phyloP scores from a whole-genome alignment of 2,888 invertebrate genomes.

The Ophioninae sp. region DNA sequence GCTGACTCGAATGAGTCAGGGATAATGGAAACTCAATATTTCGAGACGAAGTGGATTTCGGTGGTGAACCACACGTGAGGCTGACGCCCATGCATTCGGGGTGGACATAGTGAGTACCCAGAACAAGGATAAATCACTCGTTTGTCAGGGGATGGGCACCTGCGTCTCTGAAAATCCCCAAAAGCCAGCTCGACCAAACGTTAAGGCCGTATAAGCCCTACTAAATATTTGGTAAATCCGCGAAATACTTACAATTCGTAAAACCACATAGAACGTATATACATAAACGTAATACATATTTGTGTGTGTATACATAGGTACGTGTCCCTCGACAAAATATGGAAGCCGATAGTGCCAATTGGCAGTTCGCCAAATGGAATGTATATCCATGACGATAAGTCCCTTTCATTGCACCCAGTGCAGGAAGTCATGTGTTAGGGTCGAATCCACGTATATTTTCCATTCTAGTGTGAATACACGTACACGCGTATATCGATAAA shows the following conservation, averaged over 20 bases:
- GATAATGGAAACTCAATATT: constrained; percentile 13
- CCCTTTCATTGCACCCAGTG: constrained; percentile 52
- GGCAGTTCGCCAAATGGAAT: constrained; percentile 79
- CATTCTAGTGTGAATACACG: neutral
- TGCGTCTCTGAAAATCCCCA: constrained; percentile 65
- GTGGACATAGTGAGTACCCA: constrained; percentile 62
- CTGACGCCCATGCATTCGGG: constrained; percentile 47
- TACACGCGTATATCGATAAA: neutral
- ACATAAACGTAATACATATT: constrained; percentile 15
- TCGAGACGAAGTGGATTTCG: constrained; percentile 37
- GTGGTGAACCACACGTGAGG: constrained; percentile 51
- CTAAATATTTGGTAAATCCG: constrained; percentile 78
- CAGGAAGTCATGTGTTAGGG: constrained; percentile 40
- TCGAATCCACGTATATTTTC: neutral
- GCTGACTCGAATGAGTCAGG: neutral
- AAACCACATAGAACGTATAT: constrained; percentile 27
- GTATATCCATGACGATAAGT: constrained; percentile 69
- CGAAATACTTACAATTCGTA: constrained; percentile 71
- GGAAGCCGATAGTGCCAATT: constrained; percentile 77
- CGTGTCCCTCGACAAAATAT: constrained; percentile 24
- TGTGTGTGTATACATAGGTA: neutral
- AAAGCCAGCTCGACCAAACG: constrained; percentile 67
- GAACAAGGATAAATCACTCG: constrained; percentile 72
- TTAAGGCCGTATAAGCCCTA: constrained; percentile 75
- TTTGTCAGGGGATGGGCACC: constrained; percentile 73